phyloP scores from a whole-genome alignment of 2,888 invertebrate species.

The Antheraea assamensis region DNA sequence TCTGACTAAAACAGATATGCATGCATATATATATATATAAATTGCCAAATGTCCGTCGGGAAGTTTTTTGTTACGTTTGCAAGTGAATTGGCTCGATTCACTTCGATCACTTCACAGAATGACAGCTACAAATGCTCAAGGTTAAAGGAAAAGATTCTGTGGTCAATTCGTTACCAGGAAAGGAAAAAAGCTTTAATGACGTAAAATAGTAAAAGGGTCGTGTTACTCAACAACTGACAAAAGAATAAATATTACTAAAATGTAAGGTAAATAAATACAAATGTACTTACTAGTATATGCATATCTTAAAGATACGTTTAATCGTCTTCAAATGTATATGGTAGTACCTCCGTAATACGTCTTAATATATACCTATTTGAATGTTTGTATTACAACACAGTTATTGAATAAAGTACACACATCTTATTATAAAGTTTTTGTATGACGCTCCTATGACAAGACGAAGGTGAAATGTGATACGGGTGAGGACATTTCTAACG shows the following conservation, averaged over 20 bases:
- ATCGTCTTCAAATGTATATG: conserved; percentile 57
- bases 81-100: too few species aligned
- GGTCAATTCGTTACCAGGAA: not conserved
- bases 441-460: conserved; percentile 55
- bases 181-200: not conserved
- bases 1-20: too few species aligned
- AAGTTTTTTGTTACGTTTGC: too few species aligned
- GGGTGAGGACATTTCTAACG: conserved; percentile 58
- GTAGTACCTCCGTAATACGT: conserved; percentile 52
- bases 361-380: conserved; percentile 64
- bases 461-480: conserved; percentile 55
- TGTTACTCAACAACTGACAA: not conserved
- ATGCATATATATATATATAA: too few species aligned
- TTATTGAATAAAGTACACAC: conserved; percentile 57
- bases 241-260: not conserved
- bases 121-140: not conserved
- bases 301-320: conserved; percentile 44
- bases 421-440: conserved; percentile 65
- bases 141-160: not conserved
- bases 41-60: too few species aligned
- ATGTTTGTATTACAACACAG: conserved; percentile 64
- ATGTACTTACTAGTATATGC: conserved; percentile 65
- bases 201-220: not conserved
- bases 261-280: not conserved
- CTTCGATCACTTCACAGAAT: not conserved